Conservation (phyloP, 2,797 vertebrate genomes). For the Alcedo quadribrachys region DNA sequence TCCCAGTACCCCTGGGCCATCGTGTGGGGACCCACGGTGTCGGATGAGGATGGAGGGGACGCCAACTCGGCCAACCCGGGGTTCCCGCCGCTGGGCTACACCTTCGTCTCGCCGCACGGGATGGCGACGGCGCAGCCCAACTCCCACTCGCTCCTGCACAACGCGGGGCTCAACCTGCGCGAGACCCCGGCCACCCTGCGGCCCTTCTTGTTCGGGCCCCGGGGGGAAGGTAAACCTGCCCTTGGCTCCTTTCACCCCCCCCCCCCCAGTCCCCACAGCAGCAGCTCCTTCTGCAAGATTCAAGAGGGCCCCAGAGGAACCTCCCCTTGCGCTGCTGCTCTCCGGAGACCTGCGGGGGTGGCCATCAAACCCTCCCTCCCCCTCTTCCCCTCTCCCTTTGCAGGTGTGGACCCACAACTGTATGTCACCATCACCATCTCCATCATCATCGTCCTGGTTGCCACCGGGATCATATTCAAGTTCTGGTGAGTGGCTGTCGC, state of each 20-base stretch:
- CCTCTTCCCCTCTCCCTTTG: neutral
- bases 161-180: constrained; percentile 78
- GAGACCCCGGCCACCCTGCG: constrained; percentile 79
- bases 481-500: constrained; percentile 78
- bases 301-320: too few species aligned
- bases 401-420: constrained; percentile 83
- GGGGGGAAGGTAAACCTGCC: constrained; percentile 77
- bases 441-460: constrained; percentile 82
- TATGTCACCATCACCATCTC: constrained; percentile 84
- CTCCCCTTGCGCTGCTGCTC: neutral
- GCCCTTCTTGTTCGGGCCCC: constrained; percentile 79
- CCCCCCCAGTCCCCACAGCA: neutral
- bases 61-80: constrained; percentile 80
- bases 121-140: constrained; percentile 80
- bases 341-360: rapidly evolving
- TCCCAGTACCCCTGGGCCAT: constrained; percentile 86
- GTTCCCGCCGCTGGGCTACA: constrained; percentile 79
- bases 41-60: constrained; percentile 80
- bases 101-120: constrained; percentile 77
- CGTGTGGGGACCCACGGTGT: constrained; percentile 83
- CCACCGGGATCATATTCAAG: constrained; percentile 84
- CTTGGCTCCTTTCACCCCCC: neutral
- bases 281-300: neutral
- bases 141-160: constrained; percentile 77
- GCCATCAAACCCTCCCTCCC: neutral